Percentiles rank a stretch among this genome's conserved stretches.
These are phyloP conservation scores for Ochotona curzoniae DNA, from an alignment of 2,113 vertebrate species.

Conservation along the genomic window DNA sequence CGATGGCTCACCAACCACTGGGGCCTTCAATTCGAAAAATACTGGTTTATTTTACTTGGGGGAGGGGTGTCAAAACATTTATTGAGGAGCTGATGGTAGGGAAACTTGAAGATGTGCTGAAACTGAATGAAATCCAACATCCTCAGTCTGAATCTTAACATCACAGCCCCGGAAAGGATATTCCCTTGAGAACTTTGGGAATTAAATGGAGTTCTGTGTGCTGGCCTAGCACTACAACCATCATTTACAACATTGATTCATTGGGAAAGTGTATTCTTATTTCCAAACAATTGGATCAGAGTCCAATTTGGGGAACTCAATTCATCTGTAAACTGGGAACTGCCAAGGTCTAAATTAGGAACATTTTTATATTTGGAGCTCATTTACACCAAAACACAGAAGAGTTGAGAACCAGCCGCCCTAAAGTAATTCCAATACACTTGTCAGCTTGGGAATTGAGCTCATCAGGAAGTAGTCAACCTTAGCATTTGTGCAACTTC, in stretches of 20 bases:
- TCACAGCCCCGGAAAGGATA: too few species aligned
- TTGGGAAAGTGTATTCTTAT: slow-evolving; percentile 12
- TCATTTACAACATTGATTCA: slow-evolving; percentile 12
- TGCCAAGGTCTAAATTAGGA: slow-evolving; percentile 56
- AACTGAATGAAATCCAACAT: too few species aligned
- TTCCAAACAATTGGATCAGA: slow-evolving; percentile 65
- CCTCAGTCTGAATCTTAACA: too few species aligned
- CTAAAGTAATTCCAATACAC: slow-evolving; percentile 41
- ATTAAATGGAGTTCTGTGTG: slow-evolving; percentile 16
- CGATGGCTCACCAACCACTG: neutral
- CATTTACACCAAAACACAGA: slow-evolving; percentile 65
- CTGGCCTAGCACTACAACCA: neutral
- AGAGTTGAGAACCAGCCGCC: slow-evolving; percentile 29
- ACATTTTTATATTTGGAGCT: slow-evolving; percentile 55
- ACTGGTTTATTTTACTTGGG: neutral
- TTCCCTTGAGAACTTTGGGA: neutral
- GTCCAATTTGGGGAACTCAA: slow-evolving; percentile 47
- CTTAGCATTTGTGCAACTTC: slow-evolving; percentile 25
- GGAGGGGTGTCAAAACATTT: too few species aligned
- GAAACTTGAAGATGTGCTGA: too few species aligned
- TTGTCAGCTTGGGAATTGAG: slow-evolving; percentile 27
- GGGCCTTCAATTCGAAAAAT: neutral
- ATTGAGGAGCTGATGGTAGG: too few species aligned
- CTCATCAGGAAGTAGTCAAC: slow-evolving; percentile 53
- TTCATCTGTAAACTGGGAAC: slow-evolving; percentile 23